Percentiles rank a stretch among this genome's conserved stretches.
Evolutionary conservation across 1,140 invertebrate genomes (phyloP).

Genomic region (Rhagoletis zephyria): DNA sequence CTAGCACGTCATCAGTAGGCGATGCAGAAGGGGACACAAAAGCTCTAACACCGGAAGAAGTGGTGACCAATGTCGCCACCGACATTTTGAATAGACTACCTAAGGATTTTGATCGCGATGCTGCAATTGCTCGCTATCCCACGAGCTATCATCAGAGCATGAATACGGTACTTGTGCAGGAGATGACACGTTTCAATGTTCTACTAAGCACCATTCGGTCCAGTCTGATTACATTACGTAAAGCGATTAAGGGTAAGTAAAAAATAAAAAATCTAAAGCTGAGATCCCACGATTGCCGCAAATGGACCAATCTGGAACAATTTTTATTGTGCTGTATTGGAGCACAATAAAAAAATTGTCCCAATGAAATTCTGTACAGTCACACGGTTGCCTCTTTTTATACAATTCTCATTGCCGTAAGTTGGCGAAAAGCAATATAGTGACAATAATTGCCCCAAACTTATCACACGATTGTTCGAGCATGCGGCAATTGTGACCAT

Average conservation of each 20-base stretch:
- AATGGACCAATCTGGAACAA: too few species aligned
- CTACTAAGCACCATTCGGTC: slow-evolving; percentile 82
- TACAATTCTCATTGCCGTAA: too few species aligned
- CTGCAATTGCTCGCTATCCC: slow-evolving; percentile 82
- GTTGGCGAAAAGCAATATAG: too few species aligned
- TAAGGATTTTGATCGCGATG: slow-evolving; percentile 80
- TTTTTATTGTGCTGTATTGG: too few species aligned
- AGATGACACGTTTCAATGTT: slow-evolving; percentile 92
- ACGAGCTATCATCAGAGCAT: slow-evolving; percentile 85
- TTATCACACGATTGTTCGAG: too few species aligned
- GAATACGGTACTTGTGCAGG: slow-evolving; percentile 88
- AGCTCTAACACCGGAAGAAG: slow-evolving; percentile 77
- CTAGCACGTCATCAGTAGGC: slow-evolving; percentile 72
- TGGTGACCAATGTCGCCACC: slow-evolving; percentile 80
- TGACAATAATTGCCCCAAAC: too few species aligned
- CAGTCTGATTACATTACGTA: slow-evolving; percentile 86
- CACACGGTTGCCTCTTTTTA: too few species aligned
- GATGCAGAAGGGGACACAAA: slow-evolving; percentile 71
- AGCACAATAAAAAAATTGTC: too few species aligned
- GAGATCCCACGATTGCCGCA: too few species aligned
- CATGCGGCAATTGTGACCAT: too few species aligned
- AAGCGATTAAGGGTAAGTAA: slow-evolving; percentile 87
- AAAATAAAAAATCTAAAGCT: background rate
- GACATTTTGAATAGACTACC: slow-evolving; percentile 85
- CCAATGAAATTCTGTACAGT: too few species aligned